These are phyloP conservation scores for Euspilapteryx auroguttella DNA, from an alignment of 2,888 invertebrate genomes.

Conservation along the genomic window DNA sequence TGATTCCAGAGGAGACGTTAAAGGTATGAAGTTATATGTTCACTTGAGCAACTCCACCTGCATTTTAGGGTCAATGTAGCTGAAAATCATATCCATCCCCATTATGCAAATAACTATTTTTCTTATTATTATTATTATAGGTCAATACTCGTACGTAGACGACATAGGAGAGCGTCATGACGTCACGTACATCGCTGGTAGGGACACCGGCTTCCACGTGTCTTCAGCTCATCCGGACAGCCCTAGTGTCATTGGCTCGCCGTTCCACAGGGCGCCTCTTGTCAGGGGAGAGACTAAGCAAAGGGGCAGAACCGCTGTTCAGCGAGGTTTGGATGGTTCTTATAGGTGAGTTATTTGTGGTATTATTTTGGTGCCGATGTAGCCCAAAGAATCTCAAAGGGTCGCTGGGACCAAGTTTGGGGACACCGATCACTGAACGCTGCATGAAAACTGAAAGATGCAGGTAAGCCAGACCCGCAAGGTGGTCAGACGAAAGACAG, in stretches of 20 bases:
- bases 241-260: constrained; percentile 64
- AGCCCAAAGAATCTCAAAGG: too few relatives aligned
- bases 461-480: too few relatives aligned
- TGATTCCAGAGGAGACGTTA: constrained; percentile 63
- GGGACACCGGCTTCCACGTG: constrained; percentile 76
- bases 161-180: constrained; percentile 76
- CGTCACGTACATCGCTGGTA: constrained; percentile 75
- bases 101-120: too few relatives aligned
- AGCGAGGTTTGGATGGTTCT: constrained; percentile 71
- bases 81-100: too few relatives aligned
- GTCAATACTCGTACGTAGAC: constrained; percentile 72
- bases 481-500: too few relatives aligned
- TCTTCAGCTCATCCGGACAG: constrained; percentile 70
- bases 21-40: constrained; percentile 37
- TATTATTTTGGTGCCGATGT: too few relatives aligned
- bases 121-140: constrained; percentile 20
- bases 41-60: too few relatives aligned
- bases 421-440: too few relatives aligned
- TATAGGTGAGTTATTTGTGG: constrained; percentile 46
- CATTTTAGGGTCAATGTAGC: too few relatives aligned
- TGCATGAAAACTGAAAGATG: too few relatives aligned
- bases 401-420: too few relatives aligned
- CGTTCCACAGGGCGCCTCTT: constrained; percentile 66
- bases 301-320: constrained; percentile 72
- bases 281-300: constrained; percentile 65